Evolutionary conservation across 37 sponge, comb jelly and placozoan species (phyloP).

Genomic region (Halichondria panicea): DNA sequence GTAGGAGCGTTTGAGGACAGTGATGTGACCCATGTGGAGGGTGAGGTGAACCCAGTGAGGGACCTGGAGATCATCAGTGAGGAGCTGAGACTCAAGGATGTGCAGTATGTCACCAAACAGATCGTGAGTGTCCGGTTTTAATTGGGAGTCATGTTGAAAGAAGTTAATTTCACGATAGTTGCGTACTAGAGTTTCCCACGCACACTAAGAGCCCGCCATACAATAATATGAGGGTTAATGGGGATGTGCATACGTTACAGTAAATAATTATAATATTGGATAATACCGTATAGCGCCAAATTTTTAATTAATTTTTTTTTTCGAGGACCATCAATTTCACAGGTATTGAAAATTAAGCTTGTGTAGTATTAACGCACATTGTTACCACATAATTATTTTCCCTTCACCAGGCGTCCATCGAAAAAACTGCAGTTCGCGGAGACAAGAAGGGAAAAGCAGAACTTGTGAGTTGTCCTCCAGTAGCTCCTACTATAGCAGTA

Average conservation of each 20-base stretch:
- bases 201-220: too few species aligned
- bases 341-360: background rate
- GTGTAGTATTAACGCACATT: background rate
- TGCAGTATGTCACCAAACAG: slow-evolving; percentile 50
- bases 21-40: slow-evolving; percentile 97
- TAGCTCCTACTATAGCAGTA: background rate
- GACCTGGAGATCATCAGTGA: slow-evolving; percentile 94
- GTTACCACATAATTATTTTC: slow-evolving; percentile 2
- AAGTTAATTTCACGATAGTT: too few species aligned
- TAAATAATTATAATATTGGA: too few species aligned
- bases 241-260: too few species aligned
- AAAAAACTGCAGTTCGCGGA: slow-evolving; percentile 82
- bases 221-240: too few species aligned
- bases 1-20: slow-evolving; percentile 95
- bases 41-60: slow-evolving; percentile 93
- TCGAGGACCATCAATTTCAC: too few species aligned
- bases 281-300: too few species aligned
- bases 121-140: slow-evolving; percentile 34
- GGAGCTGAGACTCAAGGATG: slow-evolving; percentile 86
- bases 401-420: slow-evolving; percentile 43
- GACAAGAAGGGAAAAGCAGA: slow-evolving; percentile 87
- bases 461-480: slow-evolving; percentile 50
- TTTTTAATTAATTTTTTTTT: too few species aligned
- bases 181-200: too few species aligned
- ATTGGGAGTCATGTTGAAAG: too few species aligned